Evolutionary conservation across 2,888 invertebrate genomes (phyloP), one percentile per base, ranked within the genome.

Genomic region (Syrphus vitripennis): DNA sequence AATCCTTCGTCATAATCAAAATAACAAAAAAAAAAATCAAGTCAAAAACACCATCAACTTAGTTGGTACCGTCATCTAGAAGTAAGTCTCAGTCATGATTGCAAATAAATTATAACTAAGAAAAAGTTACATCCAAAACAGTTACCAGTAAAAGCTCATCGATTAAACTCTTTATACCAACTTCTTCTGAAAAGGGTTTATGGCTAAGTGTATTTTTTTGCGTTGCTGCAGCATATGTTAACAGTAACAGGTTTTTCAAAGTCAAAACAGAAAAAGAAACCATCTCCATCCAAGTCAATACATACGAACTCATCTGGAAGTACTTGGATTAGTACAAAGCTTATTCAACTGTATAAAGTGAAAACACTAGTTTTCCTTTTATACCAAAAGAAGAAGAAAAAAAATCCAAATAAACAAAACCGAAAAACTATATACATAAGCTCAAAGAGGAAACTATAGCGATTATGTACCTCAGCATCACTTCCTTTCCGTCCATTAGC

Each of bases 341-440:
- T 70, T 63, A 48, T 69, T 76, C 69, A 81, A 42, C 69, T 45
- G 76, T 55, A 21, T 24, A 61, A 63, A 75, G 59, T 63, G 69
- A 70, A 81, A 76, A 76, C 69, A 76, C 76, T 76, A 55, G 21
- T 70, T 70, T 69, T 75, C 53, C 34, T 31, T 34, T 61, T 24
- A n/a, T 34, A 5, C 12, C 4, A 21, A 50, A 50, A 50, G 14
- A 2, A 34, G 24, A 14, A 21, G 65, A 65, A 57, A 24, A 14
- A 26, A 48, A 50, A 24, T 48, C 19, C 26, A 19, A 40, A 53
- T 45, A 34, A 65, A 48, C 55, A 71, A 57, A 63, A 50, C 16
- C 53, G 19, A 21, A 59, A 24, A 37, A 21, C 40, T 24, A n/a
- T 40, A 19, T 57, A n/a, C n/a, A n/a, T n/a, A n/a, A n/a, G 24